phyloP scores from a whole-genome alignment of 2,888 invertebrate genomes.

The Meta bourneti region DNA sequence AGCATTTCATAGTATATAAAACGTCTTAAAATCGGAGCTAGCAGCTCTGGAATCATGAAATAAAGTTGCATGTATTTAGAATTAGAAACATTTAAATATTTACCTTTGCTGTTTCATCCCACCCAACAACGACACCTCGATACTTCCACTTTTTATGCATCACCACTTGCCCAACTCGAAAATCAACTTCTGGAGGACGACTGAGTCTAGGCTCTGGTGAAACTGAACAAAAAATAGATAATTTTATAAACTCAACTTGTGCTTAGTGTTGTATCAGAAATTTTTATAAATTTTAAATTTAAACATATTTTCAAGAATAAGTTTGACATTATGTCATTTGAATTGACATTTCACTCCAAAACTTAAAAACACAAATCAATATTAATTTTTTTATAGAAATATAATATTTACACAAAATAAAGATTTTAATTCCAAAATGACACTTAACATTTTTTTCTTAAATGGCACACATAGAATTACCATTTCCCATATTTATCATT shows the following conservation, averaged over 20 bases:
- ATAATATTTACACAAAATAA: too few relatives aligned
- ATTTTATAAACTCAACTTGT: neutral
- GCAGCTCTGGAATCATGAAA: too few relatives aligned
- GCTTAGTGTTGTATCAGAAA: neutral
- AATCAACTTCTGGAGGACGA: conserved; percentile 81
- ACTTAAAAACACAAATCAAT: too few relatives aligned
- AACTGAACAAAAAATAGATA: conserved; percentile 78
- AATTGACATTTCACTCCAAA: neutral
- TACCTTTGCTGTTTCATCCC: conserved; percentile 82
- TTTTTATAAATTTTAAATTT: neutral
- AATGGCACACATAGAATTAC: too few relatives aligned
- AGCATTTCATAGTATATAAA: too few relatives aligned
- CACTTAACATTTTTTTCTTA: too few relatives aligned
- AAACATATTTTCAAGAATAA: neutral
- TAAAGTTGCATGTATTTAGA: too few relatives aligned
- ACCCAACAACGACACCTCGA: conserved; percentile 83
- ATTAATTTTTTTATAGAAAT: too few relatives aligned
- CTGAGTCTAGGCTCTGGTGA: conserved; percentile 81
- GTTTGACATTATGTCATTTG: neutral
- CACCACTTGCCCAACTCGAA: conserved; percentile 83
- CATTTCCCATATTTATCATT: too few relatives aligned
- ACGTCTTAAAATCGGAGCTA: too few relatives aligned
- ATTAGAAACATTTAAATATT: too few relatives aligned
- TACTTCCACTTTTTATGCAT: conserved; percentile 82
- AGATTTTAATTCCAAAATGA: too few relatives aligned